Base-by-base conservation (phyloP, 2,797 vertebrate genomes). In the Tinamus major region DNA sequence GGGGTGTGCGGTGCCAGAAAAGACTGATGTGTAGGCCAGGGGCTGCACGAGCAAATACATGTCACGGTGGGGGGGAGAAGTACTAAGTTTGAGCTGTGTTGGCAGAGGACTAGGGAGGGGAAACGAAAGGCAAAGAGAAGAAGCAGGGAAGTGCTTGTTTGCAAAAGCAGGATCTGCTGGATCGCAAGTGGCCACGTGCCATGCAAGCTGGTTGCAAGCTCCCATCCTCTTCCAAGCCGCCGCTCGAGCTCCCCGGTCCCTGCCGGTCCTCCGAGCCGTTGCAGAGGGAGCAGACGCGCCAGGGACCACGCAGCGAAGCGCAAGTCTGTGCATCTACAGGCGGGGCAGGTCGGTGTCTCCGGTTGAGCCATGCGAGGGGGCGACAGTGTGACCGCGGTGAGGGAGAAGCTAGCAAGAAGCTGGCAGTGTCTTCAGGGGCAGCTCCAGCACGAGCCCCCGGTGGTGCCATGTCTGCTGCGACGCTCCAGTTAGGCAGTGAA, bases 401-500 rank as follows among this genome's bases (percentile, higher is more conserved):
- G 6, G 68, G 58, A 84, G 76, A 91, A 92, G 86, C 55, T 85
- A 5, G 4, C 2, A 5, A 69, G 78, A 92, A 90, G 91, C 39
- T 1, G 31, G 35, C 69, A 39, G 69, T 8, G 0, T 90, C 92
- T 94, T 95, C 62, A 0, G 79, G 59, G 51, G n/a, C 42, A 72
- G 59, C 72, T 93, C 79, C 64, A 90, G 84, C 59, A 1, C 92
- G 91, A 39, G 88, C 90, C 62, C 7, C 24, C 35, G 84, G 86
- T 63, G 53, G 90, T 63, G 53, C 72, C 69, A 39, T 1, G 8
- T 74, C 18, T 2, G 26, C 62, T 61, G 87, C 9, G 2, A 51
- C 1, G 39, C 75, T 79, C 69, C 4, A 1, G 76, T 97, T 93
- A 97, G 62, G 92, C 70, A 1, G 84, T 87, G 90, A 96, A 97